A percentile compares a stretch with the other conserved stretches of the same genome.
These are phyloP conservation scores for Pelecanoides urinatrix DNA, from an alignment of 2,113 vertebrate species.

Conservation along the genomic window DNA sequence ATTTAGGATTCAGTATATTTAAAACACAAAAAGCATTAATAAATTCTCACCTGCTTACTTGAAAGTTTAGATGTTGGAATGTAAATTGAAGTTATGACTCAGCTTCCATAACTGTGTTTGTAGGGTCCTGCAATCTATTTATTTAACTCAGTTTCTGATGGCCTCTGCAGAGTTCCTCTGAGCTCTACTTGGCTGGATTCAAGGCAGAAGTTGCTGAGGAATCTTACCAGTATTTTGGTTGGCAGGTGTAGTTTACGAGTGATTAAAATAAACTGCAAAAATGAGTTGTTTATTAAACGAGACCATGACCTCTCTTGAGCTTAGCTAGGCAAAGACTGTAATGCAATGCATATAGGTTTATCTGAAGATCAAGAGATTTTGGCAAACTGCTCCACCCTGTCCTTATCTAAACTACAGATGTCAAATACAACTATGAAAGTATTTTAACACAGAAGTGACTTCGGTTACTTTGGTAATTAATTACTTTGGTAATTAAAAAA, in stretches of 20 bases:
- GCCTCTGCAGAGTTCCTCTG: not conserved
- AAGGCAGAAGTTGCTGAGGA: not conserved
- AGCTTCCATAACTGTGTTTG: not conserved
- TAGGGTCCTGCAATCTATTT: not conserved
- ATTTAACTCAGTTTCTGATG: not conserved
- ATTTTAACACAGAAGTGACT: not conserved
- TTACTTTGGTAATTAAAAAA: not conserved
- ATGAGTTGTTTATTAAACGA: not conserved
- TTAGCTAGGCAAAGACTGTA: not conserved
- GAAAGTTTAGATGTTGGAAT: not conserved
- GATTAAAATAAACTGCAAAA: not conserved
- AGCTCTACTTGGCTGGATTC: not conserved
- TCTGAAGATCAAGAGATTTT: not conserved
- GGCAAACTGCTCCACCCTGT: not conserved
- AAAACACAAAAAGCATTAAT: not conserved
- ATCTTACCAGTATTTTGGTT: not conserved
- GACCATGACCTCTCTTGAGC: not conserved
- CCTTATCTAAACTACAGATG: not conserved
- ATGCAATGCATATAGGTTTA: not conserved
- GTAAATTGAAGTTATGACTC: not conserved
- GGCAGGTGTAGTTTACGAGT: not conserved
- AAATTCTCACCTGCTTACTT: not conserved
- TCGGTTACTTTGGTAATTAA: too few relatives aligned
- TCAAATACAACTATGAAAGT: not conserved
- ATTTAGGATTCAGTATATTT: not conserved